Evolutionary conservation across 2,888 invertebrate species (phyloP).

Genomic region (Acrocera orbiculus): DNA sequence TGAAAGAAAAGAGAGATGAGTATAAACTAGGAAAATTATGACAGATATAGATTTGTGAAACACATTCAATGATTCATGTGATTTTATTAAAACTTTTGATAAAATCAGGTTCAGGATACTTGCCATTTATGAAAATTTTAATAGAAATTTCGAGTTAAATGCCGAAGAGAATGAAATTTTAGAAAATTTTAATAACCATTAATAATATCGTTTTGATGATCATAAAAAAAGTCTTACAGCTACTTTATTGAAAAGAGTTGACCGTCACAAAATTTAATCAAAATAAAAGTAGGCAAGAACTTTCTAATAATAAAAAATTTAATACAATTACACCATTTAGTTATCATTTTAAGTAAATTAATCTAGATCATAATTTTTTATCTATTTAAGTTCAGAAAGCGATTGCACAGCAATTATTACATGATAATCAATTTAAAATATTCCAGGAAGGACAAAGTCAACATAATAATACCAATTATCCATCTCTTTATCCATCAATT

Average conservation of each 20-base stretch:
- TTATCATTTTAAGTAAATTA: constrained; percentile 2
- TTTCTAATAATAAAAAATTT: constrained; percentile 12
- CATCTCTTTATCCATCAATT: constrained; percentile 10
- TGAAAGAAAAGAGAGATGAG: too few species aligned
- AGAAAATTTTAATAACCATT: constrained; percentile 6
- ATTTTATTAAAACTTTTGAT: too few species aligned
- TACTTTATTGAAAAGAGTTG: constrained; percentile 11
- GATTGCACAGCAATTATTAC: constrained; percentile 5
- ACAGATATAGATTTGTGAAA: too few species aligned
- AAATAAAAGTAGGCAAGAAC: constrained; percentile 7
- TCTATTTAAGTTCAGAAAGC: too few species aligned
- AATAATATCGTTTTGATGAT: constrained; percentile 8
- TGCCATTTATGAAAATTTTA: too few species aligned
- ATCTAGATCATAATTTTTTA: constrained; percentile 7
- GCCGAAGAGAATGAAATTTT: constrained; percentile 6
- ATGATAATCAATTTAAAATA: constrained; percentile 10
- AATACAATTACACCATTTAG: constrained; percentile 6
- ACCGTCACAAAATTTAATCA: constrained; percentile 8
- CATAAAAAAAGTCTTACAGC: constrained; percentile 9
- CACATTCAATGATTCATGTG: too few species aligned
- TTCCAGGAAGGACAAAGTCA: constrained; percentile 5
- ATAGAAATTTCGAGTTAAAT: constrained; percentile 24
- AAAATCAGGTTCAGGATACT: too few species aligned
- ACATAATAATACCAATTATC: constrained; percentile 7
- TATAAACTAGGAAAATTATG: too few species aligned